A percentile compares a stretch with the other conserved stretches of the same genome.
These are phyloP conservation scores for Tympanuchus pallidicinctus DNA, from an alignment of 2,113 vertebrate species.

Conservation along the genomic window DNA sequence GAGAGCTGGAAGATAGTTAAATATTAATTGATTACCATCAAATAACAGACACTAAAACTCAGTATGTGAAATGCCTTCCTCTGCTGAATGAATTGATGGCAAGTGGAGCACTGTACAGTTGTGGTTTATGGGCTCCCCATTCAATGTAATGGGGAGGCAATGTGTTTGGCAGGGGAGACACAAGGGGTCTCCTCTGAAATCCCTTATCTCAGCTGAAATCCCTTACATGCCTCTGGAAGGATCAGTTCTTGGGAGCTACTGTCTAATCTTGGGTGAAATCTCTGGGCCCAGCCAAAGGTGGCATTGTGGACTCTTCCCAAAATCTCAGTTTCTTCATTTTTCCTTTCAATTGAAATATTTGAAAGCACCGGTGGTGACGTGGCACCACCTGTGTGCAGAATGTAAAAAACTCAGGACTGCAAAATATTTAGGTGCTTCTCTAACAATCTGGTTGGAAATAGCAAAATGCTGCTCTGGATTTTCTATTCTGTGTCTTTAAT, in stretches of 20 bases:
- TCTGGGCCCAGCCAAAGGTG: not conserved
- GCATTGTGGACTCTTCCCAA: not conserved
- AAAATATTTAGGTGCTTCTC: not conserved
- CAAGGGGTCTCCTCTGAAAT: not conserved
- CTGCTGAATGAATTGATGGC: constrained; percentile 19
- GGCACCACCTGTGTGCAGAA: not conserved
- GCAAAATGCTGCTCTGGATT: not conserved
- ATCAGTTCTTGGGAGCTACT: not conserved
- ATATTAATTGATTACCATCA: constrained; percentile 70
- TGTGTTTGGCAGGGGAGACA: not conserved
- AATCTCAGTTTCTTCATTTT: not conserved
- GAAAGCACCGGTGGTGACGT: not conserved
- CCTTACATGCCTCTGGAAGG: not conserved
- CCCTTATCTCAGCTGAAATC: not conserved
- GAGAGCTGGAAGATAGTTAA: constrained; percentile 65
- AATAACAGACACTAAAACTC: constrained; percentile 59
- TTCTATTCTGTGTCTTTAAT: not conserved
- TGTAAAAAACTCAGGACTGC: not conserved
- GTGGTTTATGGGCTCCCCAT: not conserved
- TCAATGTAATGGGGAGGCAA: not conserved
- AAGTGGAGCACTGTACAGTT: not conserved
- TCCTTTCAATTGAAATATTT: not conserved
- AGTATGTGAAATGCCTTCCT: constrained; percentile 38
- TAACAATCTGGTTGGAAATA: not conserved
- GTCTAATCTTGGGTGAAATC: not conserved